These are phyloP conservation scores for Tiphia femorata DNA, from an alignment of 2,888 invertebrate genomes.

Conservation along the genomic window DNA sequence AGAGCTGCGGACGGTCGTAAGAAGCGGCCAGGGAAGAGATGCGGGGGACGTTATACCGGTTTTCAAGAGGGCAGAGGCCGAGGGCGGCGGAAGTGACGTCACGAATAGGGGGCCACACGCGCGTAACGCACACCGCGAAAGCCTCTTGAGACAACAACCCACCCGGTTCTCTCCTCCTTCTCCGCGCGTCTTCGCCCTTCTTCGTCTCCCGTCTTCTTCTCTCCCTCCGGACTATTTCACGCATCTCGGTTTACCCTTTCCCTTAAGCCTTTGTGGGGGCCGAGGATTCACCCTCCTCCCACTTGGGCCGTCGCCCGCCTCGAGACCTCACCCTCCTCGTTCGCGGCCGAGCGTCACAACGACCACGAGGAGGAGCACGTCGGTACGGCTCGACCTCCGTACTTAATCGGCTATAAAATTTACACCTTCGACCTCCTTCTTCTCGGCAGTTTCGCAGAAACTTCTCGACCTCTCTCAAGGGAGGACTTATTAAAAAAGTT, in stretches of 20 bases:
- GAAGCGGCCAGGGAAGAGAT: background rate
- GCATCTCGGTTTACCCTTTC: background rate
- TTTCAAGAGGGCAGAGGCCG: constrained; percentile 35
- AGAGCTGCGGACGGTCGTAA: constrained; percentile 9
- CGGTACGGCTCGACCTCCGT: background rate
- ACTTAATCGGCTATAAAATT: constrained; percentile 36
- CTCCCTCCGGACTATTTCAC: background rate
- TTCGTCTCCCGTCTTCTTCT: background rate
- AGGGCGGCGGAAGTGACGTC: constrained; percentile 57
- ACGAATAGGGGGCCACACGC: constrained; percentile 33
- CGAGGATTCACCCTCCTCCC: too few relatives aligned
- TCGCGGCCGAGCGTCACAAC: too few relatives aligned
- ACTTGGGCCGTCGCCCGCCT: too few relatives aligned
- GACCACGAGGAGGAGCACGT: too few relatives aligned
- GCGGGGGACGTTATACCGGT: constrained; percentile 29
- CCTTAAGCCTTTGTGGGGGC: too few relatives aligned
- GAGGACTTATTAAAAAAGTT: constrained; percentile 35
- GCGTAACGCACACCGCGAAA: constrained; percentile 22
- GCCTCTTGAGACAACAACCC: constrained; percentile 38
- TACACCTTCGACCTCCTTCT: constrained; percentile 1
- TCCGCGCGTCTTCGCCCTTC: constrained; percentile 1
- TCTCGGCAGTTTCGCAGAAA: too few relatives aligned
- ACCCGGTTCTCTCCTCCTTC: constrained; percentile 15
- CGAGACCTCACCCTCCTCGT: too few relatives aligned
- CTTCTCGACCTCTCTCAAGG: constrained; percentile 20